phyloP scores from a whole-genome alignment of 2,113 vertebrate species.

The Rhipidura dahli region DNA sequence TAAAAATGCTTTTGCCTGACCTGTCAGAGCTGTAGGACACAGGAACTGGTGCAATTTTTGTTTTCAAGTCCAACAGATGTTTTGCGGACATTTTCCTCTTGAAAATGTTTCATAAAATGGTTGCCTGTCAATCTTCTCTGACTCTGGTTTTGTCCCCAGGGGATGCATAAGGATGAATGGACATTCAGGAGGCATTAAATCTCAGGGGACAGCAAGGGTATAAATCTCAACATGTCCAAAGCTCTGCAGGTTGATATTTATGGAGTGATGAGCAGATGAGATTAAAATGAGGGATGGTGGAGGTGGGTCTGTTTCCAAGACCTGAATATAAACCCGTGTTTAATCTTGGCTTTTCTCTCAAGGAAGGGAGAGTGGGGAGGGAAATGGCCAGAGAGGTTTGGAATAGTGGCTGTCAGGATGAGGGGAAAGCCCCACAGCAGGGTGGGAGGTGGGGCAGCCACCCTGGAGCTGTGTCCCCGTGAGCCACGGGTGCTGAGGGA shows the following conservation, averaged over 20 bases:
- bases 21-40: background rate
- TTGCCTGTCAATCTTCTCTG: slow-evolving; percentile 3
- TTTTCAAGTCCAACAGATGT: background rate
- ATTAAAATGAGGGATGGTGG: background rate
- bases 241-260: background rate
- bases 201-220: background rate
- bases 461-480: background rate
- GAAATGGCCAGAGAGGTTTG: background rate
- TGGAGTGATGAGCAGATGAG: background rate
- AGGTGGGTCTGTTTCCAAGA: background rate
- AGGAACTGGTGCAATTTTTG: background rate
- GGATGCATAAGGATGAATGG: background rate
- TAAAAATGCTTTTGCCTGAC: background rate
- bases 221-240: background rate
- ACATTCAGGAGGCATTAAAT: slow-evolving; percentile 3
- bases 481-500: rapidly evolving
- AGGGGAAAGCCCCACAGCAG: background rate
- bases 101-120: background rate
- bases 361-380: background rate
- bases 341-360: background rate
- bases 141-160: background rate
- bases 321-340: background rate
- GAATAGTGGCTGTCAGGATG: background rate
- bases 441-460: background rate
- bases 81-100: background rate